Conservation (phyloP, 1,140 invertebrate species). For the Drosophila parabipectinata region DNA sequence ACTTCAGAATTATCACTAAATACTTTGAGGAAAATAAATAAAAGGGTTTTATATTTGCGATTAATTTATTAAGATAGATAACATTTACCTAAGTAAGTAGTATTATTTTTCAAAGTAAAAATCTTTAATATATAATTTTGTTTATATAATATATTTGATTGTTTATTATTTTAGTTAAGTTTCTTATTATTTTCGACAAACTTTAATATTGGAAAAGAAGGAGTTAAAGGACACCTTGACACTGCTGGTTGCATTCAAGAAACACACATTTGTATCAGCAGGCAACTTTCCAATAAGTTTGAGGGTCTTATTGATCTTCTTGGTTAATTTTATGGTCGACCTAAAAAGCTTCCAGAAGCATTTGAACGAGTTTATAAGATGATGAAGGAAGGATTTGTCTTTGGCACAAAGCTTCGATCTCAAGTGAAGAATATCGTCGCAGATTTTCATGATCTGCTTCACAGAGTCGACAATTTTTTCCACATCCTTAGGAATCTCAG, state of each 20-base stretch:
- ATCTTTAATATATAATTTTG: too few relatives aligned
- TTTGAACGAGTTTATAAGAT: neutral
- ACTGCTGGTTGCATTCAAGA: neutral
- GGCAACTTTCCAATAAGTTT: neutral
- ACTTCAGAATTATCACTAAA: neutral
- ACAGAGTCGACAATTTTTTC: slow-evolving; percentile 44
- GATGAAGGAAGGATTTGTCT: neutral
- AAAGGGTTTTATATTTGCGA: neutral
- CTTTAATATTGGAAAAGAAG: neutral
- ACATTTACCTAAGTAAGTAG: neutral
- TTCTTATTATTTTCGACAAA: neutral
- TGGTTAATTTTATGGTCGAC: neutral
- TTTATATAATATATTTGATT: too few relatives aligned
- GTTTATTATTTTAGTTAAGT: too few relatives aligned
- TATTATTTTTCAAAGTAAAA: too few relatives aligned
- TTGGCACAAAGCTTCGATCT: slow-evolving; percentile 34
- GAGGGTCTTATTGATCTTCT: neutral
- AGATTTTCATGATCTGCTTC: slow-evolving; percentile 48
- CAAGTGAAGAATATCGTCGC: slow-evolving; percentile 48
- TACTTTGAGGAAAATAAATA: too few relatives aligned
- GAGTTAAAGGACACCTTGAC: neutral
- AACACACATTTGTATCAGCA: neutral
- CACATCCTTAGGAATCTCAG: slow-evolving; percentile 57
- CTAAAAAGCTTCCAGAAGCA: neutral
- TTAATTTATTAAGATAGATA: neutral